Evolutionary conservation across 2,797 vertebrate genomes (phyloP), one percentile per base, ranked within the genome.

Genomic region (Dromococcyx pavoninus): DNA sequence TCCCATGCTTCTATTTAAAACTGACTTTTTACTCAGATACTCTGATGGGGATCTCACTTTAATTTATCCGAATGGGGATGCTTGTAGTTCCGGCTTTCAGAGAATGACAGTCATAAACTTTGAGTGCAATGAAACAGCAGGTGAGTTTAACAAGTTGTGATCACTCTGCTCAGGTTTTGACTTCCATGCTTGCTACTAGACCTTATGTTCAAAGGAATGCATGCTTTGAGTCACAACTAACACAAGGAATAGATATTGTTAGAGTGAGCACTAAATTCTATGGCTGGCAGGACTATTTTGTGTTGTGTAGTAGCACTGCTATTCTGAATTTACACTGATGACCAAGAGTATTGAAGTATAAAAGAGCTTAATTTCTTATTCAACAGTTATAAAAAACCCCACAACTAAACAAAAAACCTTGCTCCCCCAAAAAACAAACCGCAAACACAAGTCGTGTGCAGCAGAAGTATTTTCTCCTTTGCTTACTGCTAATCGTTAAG

Each of bases 21-120:
- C 60, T 66, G 48, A 23, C 46, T 88, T 96, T 65, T 93, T 37
- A 21, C 39, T 76, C 58, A 99, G 99, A 25, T 99, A 99, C 60
- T 99, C 99, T 0, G 99, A 99, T 64, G 99, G 99, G 24, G 99
- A 99, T 94, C 98, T 99, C 92, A 99, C 98, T 81, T 97, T 99
- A 75, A 99, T 98, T 77, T 99, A 99, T 92, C 98, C 98, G 0
- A 98, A 98, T 11, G 99, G 99, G 4, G 97, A 81, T 13, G 94
- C 57, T 0, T 99, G 99, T 94, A 99, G 99, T 86, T 98, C 98
- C 0, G 99, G 99, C 79, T 99, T 99, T 94, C 98, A 99, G 97
- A 98, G 99, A 75, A 99, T 99, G 99, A 99, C 98, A 21, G 98
- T 99, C 89, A 99, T 99, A 89, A 99, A 98, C 98, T 99, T 99